Base-by-base conservation (phyloP, 2,888 invertebrate species). In the Adelphocoris suturalis region DNA sequence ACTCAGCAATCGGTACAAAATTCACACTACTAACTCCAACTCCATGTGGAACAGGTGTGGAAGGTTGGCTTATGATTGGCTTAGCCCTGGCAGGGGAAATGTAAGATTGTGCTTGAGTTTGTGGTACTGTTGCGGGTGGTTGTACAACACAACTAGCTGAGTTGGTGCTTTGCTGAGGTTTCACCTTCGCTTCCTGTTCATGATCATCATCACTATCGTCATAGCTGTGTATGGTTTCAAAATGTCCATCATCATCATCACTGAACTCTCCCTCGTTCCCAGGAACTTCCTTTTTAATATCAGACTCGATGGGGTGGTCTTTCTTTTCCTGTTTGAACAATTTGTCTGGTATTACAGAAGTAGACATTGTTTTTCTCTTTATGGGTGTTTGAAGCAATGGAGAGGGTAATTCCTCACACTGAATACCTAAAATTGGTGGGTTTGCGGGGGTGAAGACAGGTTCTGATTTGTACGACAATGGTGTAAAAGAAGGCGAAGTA, bases 151-250 rank as follows among this genome's bases (percentile, higher is more conserved):
- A 37, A 37, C 2, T 37, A 23, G 23, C 23, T 23, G 68, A 27
- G 27, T 19, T 68, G 7, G 9, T 23, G 3, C 23, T 48, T 7
- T 82, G 82, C 23, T 11, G 82, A 12, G 82, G 68, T 68, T 68
- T 68, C 68, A 23, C 23, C 11, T n/a, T 9, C 13, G 23, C 68
- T 52, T 52, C 27, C 48, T 81, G 80, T 14, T 86, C 86, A 28
- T 75, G 87, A 9, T 93, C 93, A 11, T 93, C 93, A 27, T 93
- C 93, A 80, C 93, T 93, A 85, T 93, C 93, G 90, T 94, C 93
- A 81, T 92, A 93, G 78, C 92, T 93, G 46, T 92, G 93, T 19
- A 93, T 93, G 12, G 93, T 92, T 91, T 93, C 93, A 89, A 92
- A 92, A 89, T 92, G 92, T 87, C 92, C 92, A 52, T 93, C 93